Percentiles rank a stretch among this genome's conserved stretches.
phyloP scores from a whole-genome alignment of 1,140 invertebrate species.

The Pteromalus puparum region DNA sequence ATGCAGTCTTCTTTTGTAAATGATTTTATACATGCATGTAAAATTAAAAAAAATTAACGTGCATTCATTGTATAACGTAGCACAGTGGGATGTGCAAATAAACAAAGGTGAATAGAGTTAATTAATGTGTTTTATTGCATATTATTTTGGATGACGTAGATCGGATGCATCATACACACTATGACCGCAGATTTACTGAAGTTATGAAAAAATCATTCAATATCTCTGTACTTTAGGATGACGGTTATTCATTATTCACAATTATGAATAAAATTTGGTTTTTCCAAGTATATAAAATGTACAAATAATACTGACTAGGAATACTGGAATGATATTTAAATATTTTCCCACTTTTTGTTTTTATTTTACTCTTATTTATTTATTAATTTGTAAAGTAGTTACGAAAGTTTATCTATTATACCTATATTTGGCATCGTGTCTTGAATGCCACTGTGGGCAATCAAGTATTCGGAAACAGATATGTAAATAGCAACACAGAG shows the following conservation, averaged over 20 bases:
- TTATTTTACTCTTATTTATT: conserved; percentile 26
- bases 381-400: conserved; percentile 29
- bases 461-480: conserved; percentile 85
- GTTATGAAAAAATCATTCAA: not conserved
- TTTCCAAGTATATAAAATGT: not conserved
- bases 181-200: not conserved
- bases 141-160: not conserved
- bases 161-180: not conserved
- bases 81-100: conserved; percentile 33
- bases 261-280: no score
- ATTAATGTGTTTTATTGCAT: conserved; percentile 30
- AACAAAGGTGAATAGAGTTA: conserved; percentile 36
- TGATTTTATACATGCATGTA: conserved; percentile 20
- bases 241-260: not conserved
- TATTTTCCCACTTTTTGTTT: not conserved
- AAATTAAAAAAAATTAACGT: conserved; percentile 35
- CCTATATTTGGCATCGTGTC: conserved; percentile 66
- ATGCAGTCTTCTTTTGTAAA: conserved; percentile 22
- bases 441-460: conserved; percentile 66
- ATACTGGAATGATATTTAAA: conserved; percentile 22
- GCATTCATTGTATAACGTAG: conserved; percentile 31
- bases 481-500: conserved; percentile 86
- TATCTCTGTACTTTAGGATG: not conserved
- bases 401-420: conserved; percentile 38
- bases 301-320: conserved; percentile 36